Conservation (phyloP, 2,113 vertebrate species). For the Perca flavescens region DNA sequence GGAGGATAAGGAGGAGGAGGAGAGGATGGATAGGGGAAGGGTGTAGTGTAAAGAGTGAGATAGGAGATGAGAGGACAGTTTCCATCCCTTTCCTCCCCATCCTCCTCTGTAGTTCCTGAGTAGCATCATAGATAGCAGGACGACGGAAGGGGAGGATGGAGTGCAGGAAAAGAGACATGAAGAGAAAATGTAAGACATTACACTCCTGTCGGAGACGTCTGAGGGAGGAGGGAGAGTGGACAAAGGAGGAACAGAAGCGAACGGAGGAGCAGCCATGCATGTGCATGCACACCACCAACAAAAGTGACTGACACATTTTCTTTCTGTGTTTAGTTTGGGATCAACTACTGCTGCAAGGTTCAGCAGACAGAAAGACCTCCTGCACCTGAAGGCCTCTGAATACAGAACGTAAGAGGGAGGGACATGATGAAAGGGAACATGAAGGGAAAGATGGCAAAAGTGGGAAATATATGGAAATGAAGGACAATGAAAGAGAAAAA, state of each 20-base stretch:
- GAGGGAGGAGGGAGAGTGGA: constrained; percentile 25
- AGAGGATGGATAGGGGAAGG: constrained; percentile 16
- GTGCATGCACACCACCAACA: constrained; percentile 94
- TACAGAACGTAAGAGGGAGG: constrained; percentile 24
- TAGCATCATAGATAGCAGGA: constrained; percentile 74
- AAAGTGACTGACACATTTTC: constrained; percentile 73
- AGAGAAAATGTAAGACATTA: constrained; percentile 25
- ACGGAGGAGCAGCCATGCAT: constrained; percentile 89
- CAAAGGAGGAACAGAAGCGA: constrained; percentile 34
- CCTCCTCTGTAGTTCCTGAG: constrained; percentile 70
- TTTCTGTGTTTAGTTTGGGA: constrained; percentile 83
- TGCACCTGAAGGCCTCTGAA: constrained; percentile 50
- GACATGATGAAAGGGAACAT: constrained; percentile 1
- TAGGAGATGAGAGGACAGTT: constrained; percentile 42
- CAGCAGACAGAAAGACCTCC: constrained; percentile 46
- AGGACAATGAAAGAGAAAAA: constrained; percentile 45
- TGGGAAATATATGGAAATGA: not conserved
- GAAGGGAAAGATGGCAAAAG: constrained; percentile 8
- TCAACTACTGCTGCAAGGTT: constrained; percentile 41
- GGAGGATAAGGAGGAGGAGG: constrained; percentile 36
- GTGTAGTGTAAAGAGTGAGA: constrained; percentile 29
- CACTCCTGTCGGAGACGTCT: constrained; percentile 47
- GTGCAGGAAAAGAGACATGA: constrained; percentile 27
- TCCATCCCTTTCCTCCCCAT: constrained; percentile 62
- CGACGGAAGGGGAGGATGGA: constrained; percentile 39